Evolutionary conservation across 2,797 vertebrate genomes (phyloP).

Genomic region (Thaleichthys pacificus): DNA sequence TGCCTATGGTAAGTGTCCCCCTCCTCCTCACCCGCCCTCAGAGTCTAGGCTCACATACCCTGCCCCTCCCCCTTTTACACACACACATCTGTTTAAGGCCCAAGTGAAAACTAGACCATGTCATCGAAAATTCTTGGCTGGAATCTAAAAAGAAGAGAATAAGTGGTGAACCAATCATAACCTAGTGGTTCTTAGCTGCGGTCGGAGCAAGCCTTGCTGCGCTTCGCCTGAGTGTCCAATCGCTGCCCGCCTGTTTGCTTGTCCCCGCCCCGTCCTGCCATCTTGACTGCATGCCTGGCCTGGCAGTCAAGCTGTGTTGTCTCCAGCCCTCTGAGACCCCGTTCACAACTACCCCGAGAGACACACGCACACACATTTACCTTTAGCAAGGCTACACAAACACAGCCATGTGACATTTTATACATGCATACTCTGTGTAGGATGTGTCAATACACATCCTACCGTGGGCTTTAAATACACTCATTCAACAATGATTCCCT

Average conservation of each 20-base stretch:
- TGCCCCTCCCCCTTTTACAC: constrained; percentile 3
- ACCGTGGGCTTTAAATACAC: too few species aligned
- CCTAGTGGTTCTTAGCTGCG: constrained; percentile 84
- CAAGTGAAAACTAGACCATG: neutral
- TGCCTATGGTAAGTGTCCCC: constrained; percentile 90
- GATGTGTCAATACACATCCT: constrained; percentile 6
- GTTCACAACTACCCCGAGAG: neutral
- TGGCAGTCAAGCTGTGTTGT: neutral
- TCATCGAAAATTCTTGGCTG: neutral
- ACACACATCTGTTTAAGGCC: neutral
- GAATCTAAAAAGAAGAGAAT: constrained; percentile 5
- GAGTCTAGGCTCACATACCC: constrained; percentile 3
- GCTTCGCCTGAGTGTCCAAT: constrained; percentile 80
- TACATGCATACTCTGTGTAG: neutral
- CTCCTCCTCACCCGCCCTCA: constrained; percentile 36
- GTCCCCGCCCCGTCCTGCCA: neutral
- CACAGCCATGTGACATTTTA: neutral
- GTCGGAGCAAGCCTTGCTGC: constrained; percentile 82
- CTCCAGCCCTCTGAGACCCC: neutral
- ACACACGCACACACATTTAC: neutral
- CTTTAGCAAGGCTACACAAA: constrained; percentile 10
- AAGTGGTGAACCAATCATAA: constrained; percentile 67
- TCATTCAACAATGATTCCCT: too few species aligned
- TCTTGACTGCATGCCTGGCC: neutral
- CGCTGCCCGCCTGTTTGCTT: neutral